Evolutionary conservation across 2,113 vertebrate genomes (phyloP), one percentile per base, ranked within the genome.

Genomic region (Silurus glanis): DNA sequence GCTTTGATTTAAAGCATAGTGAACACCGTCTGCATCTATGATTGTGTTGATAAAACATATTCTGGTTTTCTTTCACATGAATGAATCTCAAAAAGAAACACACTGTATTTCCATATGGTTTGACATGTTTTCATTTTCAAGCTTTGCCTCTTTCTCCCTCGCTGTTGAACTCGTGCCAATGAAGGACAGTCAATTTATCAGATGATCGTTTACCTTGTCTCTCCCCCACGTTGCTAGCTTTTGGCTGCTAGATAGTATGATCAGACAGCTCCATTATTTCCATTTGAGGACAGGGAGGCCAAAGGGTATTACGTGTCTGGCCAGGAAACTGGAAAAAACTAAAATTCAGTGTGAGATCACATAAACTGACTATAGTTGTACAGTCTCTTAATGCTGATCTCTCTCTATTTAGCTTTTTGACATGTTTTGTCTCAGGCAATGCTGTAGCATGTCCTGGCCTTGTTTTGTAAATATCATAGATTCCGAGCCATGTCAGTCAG

Each of bases 401-500:
- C 82, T 79, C 76, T 88, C 76, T 53, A 82, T 37, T 76, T 64
- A 83, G 72, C 78, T 58, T 49, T 80, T 78, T 83, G 81, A 90
- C 81, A 88, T 87, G 87, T 91, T 92, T 89, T 87, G 83, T 91
- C 88, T 90, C 78, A 88, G 87, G 90, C 89, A 90, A 87, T 92
- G 92, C 87, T 93, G 56, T 87, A 75, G 87, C 82, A 83, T 91
- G 89, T 93, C 85, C 88, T 67, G 86, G 86, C 93, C 92, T 85
- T 94, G 88, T 92, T 85, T 93, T 94, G 91, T 89, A 93, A 92
- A 92, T 90, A 90, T 89, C 89, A 59, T 89, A 72, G 89, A 92
- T 92, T 92, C 90, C 92, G 91, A 93, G 90, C 84, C 87, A 90
- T 92, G 93, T 94, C 94, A 95, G 84, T 95, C 94, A 94, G 92